Base-by-base conservation (phyloP, 2,888 invertebrate genomes). In the Schrankia costaestrigalis region DNA sequence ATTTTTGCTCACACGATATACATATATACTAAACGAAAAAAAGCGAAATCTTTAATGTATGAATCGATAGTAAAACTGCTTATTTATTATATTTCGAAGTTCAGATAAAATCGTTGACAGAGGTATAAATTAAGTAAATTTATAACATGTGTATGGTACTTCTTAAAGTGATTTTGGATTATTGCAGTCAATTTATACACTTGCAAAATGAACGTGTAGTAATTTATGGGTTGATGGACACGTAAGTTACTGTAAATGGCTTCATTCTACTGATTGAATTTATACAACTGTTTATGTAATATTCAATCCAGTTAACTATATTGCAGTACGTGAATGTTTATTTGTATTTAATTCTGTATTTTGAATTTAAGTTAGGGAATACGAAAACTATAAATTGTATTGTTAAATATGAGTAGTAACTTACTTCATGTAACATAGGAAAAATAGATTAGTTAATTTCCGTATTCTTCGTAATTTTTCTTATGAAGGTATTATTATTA, bases 181-280 rank as follows among this genome's bases (percentile, higher is more conserved):
- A 25, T 12, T 21, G 28, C 22, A 30, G 14, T 14, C 14, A 14
- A 14, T 26, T 26, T 26, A 26, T 10, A 15, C 15, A 23, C 15
- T 23, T 30, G 8, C 11, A 17, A 22, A 17, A 17, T 23, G 15
- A 30, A n/a, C n/a, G n/a, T n/a, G n/a, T n/a, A n/a, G 23, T 30
- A 23, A 30, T 30, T 17, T 23, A 30, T 30, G 21, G 23, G 8
- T n/a, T n/a, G 30, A 17, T 17, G 23, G 11, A 22, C 23, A 11
- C 9, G n/a, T n/a, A n/a, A n/a, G n/a, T n/a, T n/a, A n/a, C n/a
- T n/a, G 15, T 23, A 19, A 35, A 42, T 30, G 1, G 10, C 35
- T 32, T 32, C 14, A 35, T 48, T 26, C 25, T n/a, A 14, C 15
- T 28, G 28, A 29, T 34, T 31, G 22, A 34, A 23, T 19, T 11